phyloP scores from a whole-genome alignment of 2,113 vertebrate genomes.

The Mesitornis unicolor region DNA sequence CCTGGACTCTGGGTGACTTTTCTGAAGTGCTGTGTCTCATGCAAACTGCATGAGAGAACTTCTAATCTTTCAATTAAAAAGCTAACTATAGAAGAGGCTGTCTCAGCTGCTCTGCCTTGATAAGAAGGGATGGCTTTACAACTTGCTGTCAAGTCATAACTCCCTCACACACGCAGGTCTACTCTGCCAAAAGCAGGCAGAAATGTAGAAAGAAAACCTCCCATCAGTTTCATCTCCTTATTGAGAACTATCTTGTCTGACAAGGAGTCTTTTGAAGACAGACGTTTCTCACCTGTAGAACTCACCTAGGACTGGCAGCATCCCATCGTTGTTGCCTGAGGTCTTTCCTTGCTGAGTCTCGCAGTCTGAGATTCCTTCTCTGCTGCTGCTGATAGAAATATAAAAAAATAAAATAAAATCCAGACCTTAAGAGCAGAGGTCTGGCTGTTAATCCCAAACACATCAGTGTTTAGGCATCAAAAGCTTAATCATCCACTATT shows the following conservation, averaged over 20 bases:
- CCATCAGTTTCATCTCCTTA: conserved; percentile 53
- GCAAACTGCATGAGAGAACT: not conserved
- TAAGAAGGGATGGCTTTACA: conserved; percentile 60
- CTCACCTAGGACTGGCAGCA: conserved; percentile 18
- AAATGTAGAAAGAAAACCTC: conserved; percentile 20
- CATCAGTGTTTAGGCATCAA: conserved; percentile 7
- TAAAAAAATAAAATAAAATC: not conserved
- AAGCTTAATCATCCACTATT: conserved; percentile 7
- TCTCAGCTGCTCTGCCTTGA: conserved; percentile 63
- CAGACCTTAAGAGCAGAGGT: not conserved
- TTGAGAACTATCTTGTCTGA: conserved; percentile 60
- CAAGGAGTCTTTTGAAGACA: conserved; percentile 50
- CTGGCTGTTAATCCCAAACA: conserved; percentile 23
- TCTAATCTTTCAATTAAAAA: conserved; percentile 68
- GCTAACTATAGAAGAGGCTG: conserved; percentile 5
- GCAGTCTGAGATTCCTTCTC: not conserved
- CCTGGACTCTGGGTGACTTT: not conserved
- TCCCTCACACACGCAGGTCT: not conserved
- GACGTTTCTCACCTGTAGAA: conserved; percentile 38
- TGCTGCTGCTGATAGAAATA: conserved; percentile 9
- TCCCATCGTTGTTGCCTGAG: conserved; percentile 16
- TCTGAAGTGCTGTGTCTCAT: not conserved
- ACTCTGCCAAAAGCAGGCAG: conserved; percentile 31
- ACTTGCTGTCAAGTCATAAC: conserved; percentile 35
- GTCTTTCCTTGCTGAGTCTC: not conserved